Evolutionary conservation across 2,113 vertebrate species (phyloP).

Genomic region (Chloropsis hardwickii): DNA sequence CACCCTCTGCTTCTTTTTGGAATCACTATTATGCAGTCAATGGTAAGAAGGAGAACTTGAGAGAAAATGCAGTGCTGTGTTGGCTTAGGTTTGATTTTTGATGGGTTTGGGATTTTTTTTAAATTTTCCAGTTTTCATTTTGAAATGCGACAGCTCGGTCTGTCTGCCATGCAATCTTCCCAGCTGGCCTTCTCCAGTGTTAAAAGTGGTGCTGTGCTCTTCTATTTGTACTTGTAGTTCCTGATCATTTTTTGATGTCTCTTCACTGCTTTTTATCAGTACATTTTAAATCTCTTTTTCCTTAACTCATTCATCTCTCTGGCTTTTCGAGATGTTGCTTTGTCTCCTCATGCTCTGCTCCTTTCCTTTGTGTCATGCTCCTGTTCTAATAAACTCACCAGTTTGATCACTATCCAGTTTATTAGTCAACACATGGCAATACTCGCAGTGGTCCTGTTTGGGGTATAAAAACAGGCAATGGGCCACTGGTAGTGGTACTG

Average conservation of each 20-base stretch:
- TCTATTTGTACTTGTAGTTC: slow-evolving; percentile 11
- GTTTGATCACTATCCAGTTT: background rate
- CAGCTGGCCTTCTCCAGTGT: background rate
- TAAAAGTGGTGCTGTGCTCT: slow-evolving; percentile 4
- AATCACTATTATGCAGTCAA: background rate
- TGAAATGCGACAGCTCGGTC: background rate
- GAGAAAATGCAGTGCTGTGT: background rate
- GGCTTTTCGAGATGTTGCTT: background rate
- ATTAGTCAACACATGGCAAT: background rate
- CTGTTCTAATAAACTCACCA: background rate
- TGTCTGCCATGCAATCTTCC: background rate
- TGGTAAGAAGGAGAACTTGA: background rate
- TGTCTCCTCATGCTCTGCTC: background rate
- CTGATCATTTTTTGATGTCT: slow-evolving; percentile 10
- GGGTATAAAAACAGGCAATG: background rate
- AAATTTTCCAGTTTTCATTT: background rate
- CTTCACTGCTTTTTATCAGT: slow-evolving; percentile 10
- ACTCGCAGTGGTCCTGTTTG: background rate
- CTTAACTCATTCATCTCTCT: slow-evolving; percentile 1
- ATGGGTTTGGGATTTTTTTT: background rate
- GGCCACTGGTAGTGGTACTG: background rate
- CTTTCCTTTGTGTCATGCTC: background rate
- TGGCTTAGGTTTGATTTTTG: background rate
- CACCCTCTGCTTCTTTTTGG: background rate
- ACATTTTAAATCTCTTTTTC: background rate